Evolutionary conservation across 2,888 invertebrate genomes (phyloP).

Genomic region (Xanthorhoe spadicearia): DNA sequence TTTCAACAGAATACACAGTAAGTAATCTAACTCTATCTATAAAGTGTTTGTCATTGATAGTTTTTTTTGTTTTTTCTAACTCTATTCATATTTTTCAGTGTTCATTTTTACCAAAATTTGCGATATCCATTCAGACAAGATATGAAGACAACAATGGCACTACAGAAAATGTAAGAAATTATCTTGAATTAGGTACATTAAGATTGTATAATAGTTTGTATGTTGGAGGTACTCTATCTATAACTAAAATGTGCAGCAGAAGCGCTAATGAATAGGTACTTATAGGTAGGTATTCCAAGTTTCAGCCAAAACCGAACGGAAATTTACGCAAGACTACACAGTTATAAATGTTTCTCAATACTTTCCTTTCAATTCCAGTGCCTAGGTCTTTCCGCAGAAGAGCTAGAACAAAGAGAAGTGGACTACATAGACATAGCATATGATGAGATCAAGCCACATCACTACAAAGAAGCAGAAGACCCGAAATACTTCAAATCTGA

Average conservation of each 20-base stretch:
- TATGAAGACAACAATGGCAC: constrained; percentile 96
- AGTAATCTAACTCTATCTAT: constrained; percentile 60
- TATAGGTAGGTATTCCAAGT: too few relatives aligned
- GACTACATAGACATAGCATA: constrained; percentile 95
- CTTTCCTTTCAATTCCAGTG: constrained; percentile 83
- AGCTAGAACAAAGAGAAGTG: constrained; percentile 89
- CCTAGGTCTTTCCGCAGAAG: constrained; percentile 88
- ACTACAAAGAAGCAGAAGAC: constrained; percentile 96
- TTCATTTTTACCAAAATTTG: constrained; percentile 94
- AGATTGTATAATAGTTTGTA: not conserved
- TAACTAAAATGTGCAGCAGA: too few relatives aligned
- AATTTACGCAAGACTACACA: too few relatives aligned
- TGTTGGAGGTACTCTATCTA: not conserved
- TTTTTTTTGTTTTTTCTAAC: not conserved
- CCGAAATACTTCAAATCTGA: constrained; percentile 92
- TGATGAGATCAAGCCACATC: constrained; percentile 93
- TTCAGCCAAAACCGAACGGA: too few relatives aligned
- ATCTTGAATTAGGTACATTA: not conserved
- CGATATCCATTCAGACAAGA: constrained; percentile 93
- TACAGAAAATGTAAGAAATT: constrained; percentile 91
- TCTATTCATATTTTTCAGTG: constrained; percentile 86
- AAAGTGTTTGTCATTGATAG: not conserved
- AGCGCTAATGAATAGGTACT: too few relatives aligned
- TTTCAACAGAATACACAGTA: constrained; percentile 88
- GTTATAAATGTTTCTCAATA: not conserved